Percentiles rank a stretch among this genome's conserved stretches.
Evolutionary conservation across 2,888 invertebrate species (phyloP).

Genomic region (Drosophila greeni): DNA sequence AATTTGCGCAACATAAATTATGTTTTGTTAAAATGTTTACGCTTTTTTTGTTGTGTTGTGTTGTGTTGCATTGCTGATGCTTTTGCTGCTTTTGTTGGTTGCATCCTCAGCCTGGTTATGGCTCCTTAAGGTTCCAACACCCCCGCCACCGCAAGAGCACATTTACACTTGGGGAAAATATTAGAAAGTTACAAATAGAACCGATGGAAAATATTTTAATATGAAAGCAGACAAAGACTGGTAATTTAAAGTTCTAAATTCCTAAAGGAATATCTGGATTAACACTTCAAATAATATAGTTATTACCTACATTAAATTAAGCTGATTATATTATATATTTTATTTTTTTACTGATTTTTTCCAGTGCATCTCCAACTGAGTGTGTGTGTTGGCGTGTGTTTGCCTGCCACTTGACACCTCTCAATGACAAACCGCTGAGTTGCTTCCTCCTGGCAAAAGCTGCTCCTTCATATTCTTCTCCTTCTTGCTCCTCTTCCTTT

Average conservation of each 20-base stretch:
- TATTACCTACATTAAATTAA: background rate
- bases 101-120: slow-evolving; percentile 36
- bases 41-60: slow-evolving; percentile 18
- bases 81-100: slow-evolving; percentile 25
- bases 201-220: background rate
- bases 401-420: slow-evolving; percentile 72
- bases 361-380: slow-evolving; percentile 24
- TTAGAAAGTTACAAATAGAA: rapidly evolving
- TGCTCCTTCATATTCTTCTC: slow-evolving; percentile 11
- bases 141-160: background rate
- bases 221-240: background rate
- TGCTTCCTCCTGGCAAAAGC: slow-evolving; percentile 44
- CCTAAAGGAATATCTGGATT: background rate
- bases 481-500: background rate
- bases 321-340: background rate
- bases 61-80: slow-evolving; percentile 3
- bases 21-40: slow-evolving; percentile 71
- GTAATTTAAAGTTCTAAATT: background rate
- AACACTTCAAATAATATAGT: background rate
- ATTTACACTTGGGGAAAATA: slow-evolving; percentile 1
- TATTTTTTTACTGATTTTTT: background rate
- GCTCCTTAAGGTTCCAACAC: slow-evolving; percentile 18
- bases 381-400: slow-evolving; percentile 36
- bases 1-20: slow-evolving; percentile 73
- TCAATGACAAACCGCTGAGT: slow-evolving; percentile 70